phyloP scores from a whole-genome alignment of 2,797 vertebrate species.

The Margarornis squamiger region DNA sequence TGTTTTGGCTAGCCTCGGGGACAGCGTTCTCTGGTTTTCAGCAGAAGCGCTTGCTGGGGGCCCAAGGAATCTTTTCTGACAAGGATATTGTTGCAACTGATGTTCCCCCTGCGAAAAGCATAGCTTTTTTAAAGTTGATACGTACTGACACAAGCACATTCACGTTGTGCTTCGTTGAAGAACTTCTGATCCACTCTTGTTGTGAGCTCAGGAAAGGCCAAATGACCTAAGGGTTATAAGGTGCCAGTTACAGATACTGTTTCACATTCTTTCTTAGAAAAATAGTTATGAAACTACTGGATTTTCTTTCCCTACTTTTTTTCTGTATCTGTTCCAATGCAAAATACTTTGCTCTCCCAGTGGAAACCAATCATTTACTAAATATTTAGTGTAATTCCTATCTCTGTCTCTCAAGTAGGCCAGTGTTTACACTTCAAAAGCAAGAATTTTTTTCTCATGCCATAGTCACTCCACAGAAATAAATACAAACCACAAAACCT shows the following conservation, averaged over 20 bases:
- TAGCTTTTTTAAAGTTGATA: background rate
- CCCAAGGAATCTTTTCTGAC: background rate
- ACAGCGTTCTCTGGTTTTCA: background rate
- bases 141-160: background rate
- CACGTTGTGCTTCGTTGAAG: background rate
- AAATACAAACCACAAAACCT: slow-evolving; percentile 43
- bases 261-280: slow-evolving; percentile 66
- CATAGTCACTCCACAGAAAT: background rate
- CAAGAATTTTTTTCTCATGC: slow-evolving; percentile 18
- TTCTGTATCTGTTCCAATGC: slow-evolving; percentile 33
- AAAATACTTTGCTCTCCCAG: slow-evolving; percentile 23
- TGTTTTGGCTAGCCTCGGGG: background rate
- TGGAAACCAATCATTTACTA: slow-evolving; percentile 54
- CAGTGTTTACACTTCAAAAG: slow-evolving; percentile 38
- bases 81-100: background rate
- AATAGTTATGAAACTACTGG: slow-evolving; percentile 49
- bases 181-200: background rate
- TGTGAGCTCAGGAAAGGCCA: slow-evolving; percentile 6
- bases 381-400: slow-evolving; percentile 52
- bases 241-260: slow-evolving; percentile 54
- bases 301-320: background rate
- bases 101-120: background rate
- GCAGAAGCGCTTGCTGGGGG: background rate
- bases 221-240: slow-evolving; percentile 46
- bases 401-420: background rate